Evolutionary conservation across 2,797 vertebrate species (phyloP).

Genomic region (Hyperoplus lanceolatus): DNA sequence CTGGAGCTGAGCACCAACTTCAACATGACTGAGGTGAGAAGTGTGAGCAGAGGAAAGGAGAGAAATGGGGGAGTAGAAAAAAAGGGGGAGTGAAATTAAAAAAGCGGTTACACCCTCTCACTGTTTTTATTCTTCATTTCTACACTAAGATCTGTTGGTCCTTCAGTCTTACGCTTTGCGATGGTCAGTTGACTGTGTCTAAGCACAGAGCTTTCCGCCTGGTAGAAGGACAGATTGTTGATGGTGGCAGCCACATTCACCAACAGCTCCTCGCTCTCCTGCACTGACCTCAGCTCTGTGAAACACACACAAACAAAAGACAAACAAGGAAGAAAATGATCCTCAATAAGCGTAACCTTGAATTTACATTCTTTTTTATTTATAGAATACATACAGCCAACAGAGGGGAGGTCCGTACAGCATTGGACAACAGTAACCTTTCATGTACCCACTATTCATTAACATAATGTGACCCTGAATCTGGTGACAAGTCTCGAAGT

Average conservation of each 20-base stretch:
- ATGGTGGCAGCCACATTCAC: slow-evolving; percentile 90
- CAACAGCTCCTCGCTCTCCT: slow-evolving; percentile 91
- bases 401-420: slow-evolving; percentile 31
- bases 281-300: slow-evolving; percentile 89
- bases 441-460: not conserved
- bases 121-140: not conserved
- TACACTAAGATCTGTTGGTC: not conserved
- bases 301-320: slow-evolving; percentile 32
- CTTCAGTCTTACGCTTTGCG: slow-evolving; percentile 84
- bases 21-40: slow-evolving; percentile 86
- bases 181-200: slow-evolving; percentile 82
- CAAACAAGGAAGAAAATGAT: not conserved
- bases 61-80: not conserved
- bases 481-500: not conserved
- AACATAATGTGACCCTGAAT: not conserved
- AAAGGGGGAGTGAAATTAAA: not conserved
- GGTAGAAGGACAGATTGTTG: slow-evolving; percentile 96
- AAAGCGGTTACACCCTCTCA: not conserved
- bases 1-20: slow-evolving; percentile 90
- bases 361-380: not conserved
- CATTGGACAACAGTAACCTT: not conserved
- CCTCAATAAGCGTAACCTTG: not conserved
- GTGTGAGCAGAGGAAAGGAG: not conserved
- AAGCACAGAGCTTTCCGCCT: slow-evolving; percentile 85
- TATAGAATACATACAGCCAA: slow-evolving; percentile 4